A percentile compares a stretch with the other conserved stretches of the same genome.
phyloP scores from a whole-genome alignment of 2,113 vertebrate genomes.

The Telmatochromis sp. region DNA sequence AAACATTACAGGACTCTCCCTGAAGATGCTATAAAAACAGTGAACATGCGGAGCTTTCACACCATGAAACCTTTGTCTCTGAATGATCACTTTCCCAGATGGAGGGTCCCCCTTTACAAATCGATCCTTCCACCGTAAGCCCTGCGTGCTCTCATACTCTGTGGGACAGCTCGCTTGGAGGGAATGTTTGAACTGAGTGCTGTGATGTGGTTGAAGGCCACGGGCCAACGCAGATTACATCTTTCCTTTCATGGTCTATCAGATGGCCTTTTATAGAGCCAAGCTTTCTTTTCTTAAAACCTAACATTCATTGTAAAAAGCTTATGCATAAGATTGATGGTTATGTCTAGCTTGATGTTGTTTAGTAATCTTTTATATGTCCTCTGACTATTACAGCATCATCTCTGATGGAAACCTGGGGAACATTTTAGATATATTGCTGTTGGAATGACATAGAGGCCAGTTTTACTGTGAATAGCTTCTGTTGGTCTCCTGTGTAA shows the following conservation, averaged over 20 bases:
- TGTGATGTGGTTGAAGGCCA: conserved; percentile 30
- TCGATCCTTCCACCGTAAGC: background rate
- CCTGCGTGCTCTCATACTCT: background rate
- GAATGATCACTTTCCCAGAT: conserved; percentile 39
- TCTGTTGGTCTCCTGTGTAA: conserved; percentile 6
- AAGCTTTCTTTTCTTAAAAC: background rate
- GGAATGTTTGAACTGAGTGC: background rate
- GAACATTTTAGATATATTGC: background rate
- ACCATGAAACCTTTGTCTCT: conserved; percentile 3
- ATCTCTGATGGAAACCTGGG: background rate
- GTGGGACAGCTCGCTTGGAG: background rate
- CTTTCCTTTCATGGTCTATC: conserved; percentile 25
- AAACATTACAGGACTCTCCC: background rate
- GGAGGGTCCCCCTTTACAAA: conserved; percentile 13
- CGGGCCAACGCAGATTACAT: background rate
- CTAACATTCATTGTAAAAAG: background rate
- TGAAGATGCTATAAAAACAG: background rate
- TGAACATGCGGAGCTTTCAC: conserved; percentile 4
- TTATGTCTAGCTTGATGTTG: background rate
- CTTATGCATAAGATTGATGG: background rate
- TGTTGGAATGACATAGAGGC: background rate
- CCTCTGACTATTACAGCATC: background rate
- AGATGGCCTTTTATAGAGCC: conserved; percentile 19
- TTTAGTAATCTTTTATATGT: conserved; percentile 15
- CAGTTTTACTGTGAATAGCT: background rate